Percentiles rank a stretch among this genome's conserved stretches.
phyloP scores from a whole-genome alignment of 2,888 invertebrate species.

The Chironomus riparius region DNA sequence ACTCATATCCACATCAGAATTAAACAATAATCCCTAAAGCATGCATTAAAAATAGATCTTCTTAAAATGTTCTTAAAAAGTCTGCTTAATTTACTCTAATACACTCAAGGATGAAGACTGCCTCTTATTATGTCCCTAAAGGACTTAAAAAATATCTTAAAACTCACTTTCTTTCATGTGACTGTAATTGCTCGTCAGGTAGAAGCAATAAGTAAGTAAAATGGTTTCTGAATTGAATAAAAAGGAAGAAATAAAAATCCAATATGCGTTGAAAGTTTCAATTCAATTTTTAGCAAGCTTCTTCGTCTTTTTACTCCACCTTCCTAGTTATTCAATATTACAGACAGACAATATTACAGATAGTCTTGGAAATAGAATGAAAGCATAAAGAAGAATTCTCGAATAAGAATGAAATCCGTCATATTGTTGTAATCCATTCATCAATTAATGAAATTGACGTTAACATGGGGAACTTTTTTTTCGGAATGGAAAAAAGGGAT shows the following conservation, averaged over 20 bases:
- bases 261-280: no score
- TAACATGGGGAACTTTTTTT: not conserved
- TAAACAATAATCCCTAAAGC: not conserved
- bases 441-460: slow-evolving; percentile 2
- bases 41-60: not conserved
- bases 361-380: not conserved
- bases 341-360: not conserved
- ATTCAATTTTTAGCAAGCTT: no score
- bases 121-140: not conserved
- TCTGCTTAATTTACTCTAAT: not conserved
- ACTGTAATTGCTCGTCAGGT: not conserved
- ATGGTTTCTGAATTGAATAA: not conserved
- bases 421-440: slow-evolving; percentile 17
- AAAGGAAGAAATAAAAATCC: no score
- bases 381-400: not conserved
- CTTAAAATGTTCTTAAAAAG: not conserved
- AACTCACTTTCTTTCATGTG: not conserved
- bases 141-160: not conserved
- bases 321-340: not conserved
- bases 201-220: not conserved
- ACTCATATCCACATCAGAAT: no score
- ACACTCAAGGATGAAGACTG: not conserved
- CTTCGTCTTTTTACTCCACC: not conserved
- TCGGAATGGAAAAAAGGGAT: not conserved
- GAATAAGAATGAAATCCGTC: slow-evolving; percentile 4